phyloP scores from a whole-genome alignment of 35 echinoderm and acorn worm species.

The Ophioderma brevispina region DNA sequence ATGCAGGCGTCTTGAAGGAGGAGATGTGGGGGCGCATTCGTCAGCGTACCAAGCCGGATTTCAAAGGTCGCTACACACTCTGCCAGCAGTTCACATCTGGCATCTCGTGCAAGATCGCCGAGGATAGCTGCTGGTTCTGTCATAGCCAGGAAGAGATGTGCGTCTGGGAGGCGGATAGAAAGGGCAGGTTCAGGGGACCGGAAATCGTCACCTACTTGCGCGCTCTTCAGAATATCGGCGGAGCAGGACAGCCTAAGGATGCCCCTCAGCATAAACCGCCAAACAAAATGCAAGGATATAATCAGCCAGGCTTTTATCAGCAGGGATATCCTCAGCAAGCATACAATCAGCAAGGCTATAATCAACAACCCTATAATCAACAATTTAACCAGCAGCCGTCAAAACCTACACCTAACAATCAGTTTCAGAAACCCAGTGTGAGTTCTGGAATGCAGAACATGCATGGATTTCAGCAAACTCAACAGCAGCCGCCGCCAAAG shows the following conservation, averaged over 20 bases:
- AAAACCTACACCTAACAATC: too few species aligned
- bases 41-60: constrained; percentile 42
- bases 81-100: constrained; percentile 53
- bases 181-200: constrained; percentile 61
- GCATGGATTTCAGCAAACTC: too few species aligned
- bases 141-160: constrained; percentile 70
- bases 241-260: constrained; percentile 4
- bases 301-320: too few species aligned
- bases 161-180: constrained; percentile 77
- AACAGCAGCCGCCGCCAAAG: too few species aligned
- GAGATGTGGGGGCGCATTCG: constrained; percentile 74
- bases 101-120: constrained; percentile 45
- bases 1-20: not conserved
- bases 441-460: too few species aligned
- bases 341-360: too few species aligned
- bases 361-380: too few species aligned
- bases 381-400: not conserved
- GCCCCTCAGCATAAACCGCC: not conserved
- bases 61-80: constrained; percentile 39
- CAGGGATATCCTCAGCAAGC: too few species aligned
- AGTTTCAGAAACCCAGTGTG: too few species aligned
- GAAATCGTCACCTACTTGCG: constrained; percentile 64
- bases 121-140: constrained; percentile 62
- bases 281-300: not conserved
- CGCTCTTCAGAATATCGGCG: constrained; percentile 4